Evolutionary conservation across 2,113 vertebrate genomes (phyloP).

Genomic region (Malurus alboscapulatus): DNA sequence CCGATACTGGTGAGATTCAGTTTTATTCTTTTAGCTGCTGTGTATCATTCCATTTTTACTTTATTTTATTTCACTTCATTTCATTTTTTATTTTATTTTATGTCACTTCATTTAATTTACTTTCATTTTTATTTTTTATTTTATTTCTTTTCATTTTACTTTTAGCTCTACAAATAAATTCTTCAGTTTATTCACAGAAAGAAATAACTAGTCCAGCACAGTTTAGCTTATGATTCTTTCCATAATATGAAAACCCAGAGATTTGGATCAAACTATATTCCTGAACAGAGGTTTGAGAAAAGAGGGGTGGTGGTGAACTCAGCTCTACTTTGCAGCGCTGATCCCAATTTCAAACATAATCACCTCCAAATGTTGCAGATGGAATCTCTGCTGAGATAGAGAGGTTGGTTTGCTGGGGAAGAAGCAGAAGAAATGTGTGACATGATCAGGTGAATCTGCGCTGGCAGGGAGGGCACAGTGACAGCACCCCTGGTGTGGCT

Average conservation of each 20-base stretch:
- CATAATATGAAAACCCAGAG: neutral
- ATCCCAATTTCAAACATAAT: neutral
- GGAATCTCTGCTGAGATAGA: neutral
- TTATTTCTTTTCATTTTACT: neutral
- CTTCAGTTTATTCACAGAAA: neutral
- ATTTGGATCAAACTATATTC: neutral
- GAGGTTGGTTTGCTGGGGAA: neutral
- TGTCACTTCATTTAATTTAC: neutral
- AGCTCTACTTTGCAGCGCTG: fast-evolving
- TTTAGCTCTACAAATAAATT: neutral
- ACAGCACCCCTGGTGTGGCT: fast-evolving
- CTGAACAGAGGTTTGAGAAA: neutral
- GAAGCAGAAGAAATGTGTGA: neutral
- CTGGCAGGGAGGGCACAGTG: neutral
- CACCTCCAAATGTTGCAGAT: neutral
- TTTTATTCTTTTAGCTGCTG: neutral
- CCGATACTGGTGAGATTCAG: neutral
- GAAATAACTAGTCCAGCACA: neutral
- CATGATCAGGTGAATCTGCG: fast-evolving
- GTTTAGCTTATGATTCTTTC: neutral
- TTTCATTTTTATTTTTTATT: neutral
- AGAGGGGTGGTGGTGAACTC: neutral
- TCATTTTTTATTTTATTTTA: neutral
- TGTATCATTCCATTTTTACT: neutral
- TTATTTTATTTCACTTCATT: neutral